Conservation (phyloP, 2,888 invertebrate species). For the Callinectes sapidus region DNA sequence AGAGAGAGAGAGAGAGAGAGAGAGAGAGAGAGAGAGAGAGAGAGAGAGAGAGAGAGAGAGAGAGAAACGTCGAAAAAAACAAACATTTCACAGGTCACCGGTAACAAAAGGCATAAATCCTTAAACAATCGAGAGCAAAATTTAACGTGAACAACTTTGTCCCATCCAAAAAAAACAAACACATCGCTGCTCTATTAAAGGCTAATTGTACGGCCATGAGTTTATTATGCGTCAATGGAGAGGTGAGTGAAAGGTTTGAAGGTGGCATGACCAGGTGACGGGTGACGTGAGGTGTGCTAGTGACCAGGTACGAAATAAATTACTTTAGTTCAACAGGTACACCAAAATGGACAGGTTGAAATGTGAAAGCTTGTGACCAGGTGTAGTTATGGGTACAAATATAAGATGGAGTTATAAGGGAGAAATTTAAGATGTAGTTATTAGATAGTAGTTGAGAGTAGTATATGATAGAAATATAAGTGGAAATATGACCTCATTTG, state of each 20-base stretch:
- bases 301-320: neutral
- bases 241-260: neutral
- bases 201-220: neutral
- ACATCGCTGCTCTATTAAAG: neutral
- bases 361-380: neutral
- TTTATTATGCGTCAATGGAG: neutral
- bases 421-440: too few species aligned
- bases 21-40: constrained; percentile 1
- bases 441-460: too few species aligned
- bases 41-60: neutral
- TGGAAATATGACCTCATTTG: too few species aligned
- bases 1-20: constrained; percentile 1
- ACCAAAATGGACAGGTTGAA: neutral
- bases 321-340: neutral
- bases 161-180: neutral
- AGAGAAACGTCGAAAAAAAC: neutral
- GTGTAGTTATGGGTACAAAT: neutral
- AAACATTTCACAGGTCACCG: neutral
- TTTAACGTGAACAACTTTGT: neutral
- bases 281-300: neutral
- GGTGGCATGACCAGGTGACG: neutral
- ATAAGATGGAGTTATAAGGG: too few species aligned
- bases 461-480: too few species aligned
- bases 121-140: neutral
- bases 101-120: neutral